Percentiles rank a stretch among this genome's conserved stretches.
Evolutionary conservation across 1,140 invertebrate species (phyloP).

Genomic region (Hylaeus volcanicus): DNA sequence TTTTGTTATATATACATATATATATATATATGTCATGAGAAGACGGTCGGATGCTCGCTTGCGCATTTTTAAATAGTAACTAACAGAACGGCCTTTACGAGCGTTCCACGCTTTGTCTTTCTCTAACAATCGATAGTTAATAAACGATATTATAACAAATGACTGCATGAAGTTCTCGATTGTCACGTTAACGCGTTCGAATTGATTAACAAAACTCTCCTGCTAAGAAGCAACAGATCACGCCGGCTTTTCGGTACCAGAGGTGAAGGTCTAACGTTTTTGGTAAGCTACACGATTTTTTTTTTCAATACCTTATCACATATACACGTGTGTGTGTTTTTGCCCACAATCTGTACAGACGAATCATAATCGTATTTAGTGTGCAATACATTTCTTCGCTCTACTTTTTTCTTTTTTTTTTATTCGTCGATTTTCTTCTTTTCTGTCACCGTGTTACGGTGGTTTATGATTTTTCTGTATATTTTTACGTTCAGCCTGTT

Average conservation of each 20-base stretch:
- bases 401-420: constrained; percentile 10
- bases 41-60: constrained; percentile 11
- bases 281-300: constrained; percentile 73
- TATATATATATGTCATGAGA: neutral
- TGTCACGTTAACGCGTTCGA: constrained; percentile 1
- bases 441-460: constrained; percentile 6
- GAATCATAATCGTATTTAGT: constrained; percentile 70
- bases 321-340: constrained; percentile 8
- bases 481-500: constrained; percentile 6
- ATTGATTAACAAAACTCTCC: constrained; percentile 77
- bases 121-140: constrained; percentile 21
- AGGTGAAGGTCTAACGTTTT: constrained; percentile 74
- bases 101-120: constrained; percentile 18
- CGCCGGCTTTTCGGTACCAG: constrained; percentile 72
- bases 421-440: constrained; percentile 16
- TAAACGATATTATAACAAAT: neutral
- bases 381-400: constrained; percentile 68
- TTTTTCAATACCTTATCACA: constrained; percentile 34
- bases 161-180: constrained; percentile 17
- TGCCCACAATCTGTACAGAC: constrained; percentile 24
- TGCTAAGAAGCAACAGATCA: constrained; percentile 56
- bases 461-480: constrained; percentile 37
- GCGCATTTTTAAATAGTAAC: neutral
- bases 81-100: constrained; percentile 23
- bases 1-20: neutral